Percentiles rank a stretch among this genome's conserved stretches.
These are phyloP conservation scores for Corythornis madagascariensis DNA, from an alignment of 2,113 vertebrate genomes.

Conservation along the genomic window DNA sequence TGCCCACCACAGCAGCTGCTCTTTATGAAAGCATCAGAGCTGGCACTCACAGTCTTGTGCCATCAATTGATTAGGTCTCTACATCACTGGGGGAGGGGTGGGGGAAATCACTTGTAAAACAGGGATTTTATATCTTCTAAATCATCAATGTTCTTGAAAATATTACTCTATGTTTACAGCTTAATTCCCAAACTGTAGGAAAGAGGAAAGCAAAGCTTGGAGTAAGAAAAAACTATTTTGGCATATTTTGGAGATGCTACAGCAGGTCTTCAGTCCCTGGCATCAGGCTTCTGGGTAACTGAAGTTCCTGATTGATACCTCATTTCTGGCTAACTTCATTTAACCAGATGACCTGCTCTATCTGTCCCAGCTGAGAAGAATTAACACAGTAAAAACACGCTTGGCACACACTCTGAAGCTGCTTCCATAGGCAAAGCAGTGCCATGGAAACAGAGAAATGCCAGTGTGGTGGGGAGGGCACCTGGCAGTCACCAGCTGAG, in stretches of 20 bases:
- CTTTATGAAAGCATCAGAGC: neutral
- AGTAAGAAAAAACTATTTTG: neutral
- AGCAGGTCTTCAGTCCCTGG: neutral
- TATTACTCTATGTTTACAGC: neutral
- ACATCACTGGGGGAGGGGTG: neutral
- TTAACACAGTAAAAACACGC: slow-evolving; percentile 37
- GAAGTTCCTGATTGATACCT: neutral
- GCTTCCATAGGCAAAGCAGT: slow-evolving; percentile 60
- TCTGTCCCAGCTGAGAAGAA: slow-evolving; percentile 51
- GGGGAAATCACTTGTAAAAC: neutral
- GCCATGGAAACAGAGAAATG: slow-evolving; percentile 71
- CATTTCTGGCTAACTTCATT: slow-evolving; percentile 39
- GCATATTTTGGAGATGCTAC: neutral
- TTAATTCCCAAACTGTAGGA: neutral
- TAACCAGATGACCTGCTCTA: slow-evolving; percentile 14
- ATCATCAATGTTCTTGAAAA: neutral
- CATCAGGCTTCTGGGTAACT: neutral
- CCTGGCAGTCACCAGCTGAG: slow-evolving; percentile 45
- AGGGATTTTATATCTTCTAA: neutral
- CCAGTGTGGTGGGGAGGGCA: slow-evolving; percentile 19
- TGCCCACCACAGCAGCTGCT: neutral
- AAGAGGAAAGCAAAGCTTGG: neutral
- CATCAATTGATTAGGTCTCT: neutral
- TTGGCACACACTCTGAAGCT: slow-evolving; percentile 12
- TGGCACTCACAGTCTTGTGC: fast-evolving